Base-by-base conservation (phyloP, 2,888 invertebrate genomes). In the Invenusta paracnida region DNA sequence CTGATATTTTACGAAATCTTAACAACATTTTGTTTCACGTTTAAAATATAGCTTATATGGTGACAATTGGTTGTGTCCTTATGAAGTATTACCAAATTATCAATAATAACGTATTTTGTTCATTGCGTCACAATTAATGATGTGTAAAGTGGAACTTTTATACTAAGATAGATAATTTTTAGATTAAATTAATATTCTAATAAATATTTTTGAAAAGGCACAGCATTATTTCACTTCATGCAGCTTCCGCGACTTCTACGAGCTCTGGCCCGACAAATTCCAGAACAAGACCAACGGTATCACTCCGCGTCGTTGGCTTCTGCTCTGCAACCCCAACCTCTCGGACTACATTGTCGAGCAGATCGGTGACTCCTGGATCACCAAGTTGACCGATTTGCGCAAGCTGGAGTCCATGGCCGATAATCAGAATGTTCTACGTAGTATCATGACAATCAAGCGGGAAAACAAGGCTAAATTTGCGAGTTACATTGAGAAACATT, bases 241-340 rank as follows among this genome's bases (percentile, higher is more conserved):
- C 88, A 91, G 91, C 2, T 93, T 99, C 94, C 95, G 93, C 88
- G 96, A 98, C 92, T 99, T 99, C 93, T 96, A 94, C 91, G 96
- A 97, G 91, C 93, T 98, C 94, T 94, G 93, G 90, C 98, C 98
- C 0, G 95, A 96, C 67, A 96, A 96, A 91, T 99, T 99, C 94
- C 98, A 99, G 93, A 98, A 98, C 92, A 98, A 98, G 92, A 98
- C 98, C 0, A 99, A 99, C 91, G 99, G 99, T 84, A 99, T 99
- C 89, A 99, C 99, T 0, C 99, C 99, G 0, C 94, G 99, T 86
- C 94, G 99, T 89, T 99, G 99, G 99, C 92, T 99, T 88, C 92
- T 99, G 88, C 93, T 99, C 27, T 99, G 98, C 92, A 99, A 99
- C 92, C 98, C 99, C 0, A 95, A 95, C 66, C 93, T 99, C 84